Evolutionary conservation across 1,140 invertebrate species (phyloP).

Genomic region (Eriocheir sinensis): DNA sequence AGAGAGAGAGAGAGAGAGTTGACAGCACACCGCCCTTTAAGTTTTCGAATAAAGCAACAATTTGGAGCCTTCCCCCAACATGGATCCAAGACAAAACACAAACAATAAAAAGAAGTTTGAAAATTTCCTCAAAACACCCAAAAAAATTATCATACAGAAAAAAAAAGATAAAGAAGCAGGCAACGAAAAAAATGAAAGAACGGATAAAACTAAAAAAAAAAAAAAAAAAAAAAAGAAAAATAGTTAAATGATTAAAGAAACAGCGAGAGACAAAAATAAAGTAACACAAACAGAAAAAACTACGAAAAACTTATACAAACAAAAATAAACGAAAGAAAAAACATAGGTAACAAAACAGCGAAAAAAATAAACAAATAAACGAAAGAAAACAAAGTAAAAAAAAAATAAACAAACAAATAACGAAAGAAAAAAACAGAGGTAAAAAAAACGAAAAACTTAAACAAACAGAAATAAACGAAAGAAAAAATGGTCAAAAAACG

Average conservation of each 20-base stretch:
- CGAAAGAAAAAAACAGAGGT: background rate
- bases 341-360: background rate
- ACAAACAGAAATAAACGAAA: no score
- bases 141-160: no score
- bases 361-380: background rate
- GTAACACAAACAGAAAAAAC: background rate
- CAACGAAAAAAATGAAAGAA: background rate
- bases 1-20: background rate
- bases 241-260: background rate
- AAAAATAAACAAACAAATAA: no score
- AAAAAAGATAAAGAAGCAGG: background rate
- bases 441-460: background rate
- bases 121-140: no score
- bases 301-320: no score
- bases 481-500: background rate
- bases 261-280: background rate
- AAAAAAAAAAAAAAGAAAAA: background rate
- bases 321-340: background rate
- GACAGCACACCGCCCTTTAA: background rate
- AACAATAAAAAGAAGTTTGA: no score
- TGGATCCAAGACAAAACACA: no score
- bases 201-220: background rate
- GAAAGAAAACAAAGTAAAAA: background rate
- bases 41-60: slow-evolving; percentile 15
- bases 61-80: background rate